Evolutionary conservation across 2,113 vertebrate genomes (phyloP), one percentile per base, ranked within the genome.

Genomic region (Callithrix jacchus): DNA sequence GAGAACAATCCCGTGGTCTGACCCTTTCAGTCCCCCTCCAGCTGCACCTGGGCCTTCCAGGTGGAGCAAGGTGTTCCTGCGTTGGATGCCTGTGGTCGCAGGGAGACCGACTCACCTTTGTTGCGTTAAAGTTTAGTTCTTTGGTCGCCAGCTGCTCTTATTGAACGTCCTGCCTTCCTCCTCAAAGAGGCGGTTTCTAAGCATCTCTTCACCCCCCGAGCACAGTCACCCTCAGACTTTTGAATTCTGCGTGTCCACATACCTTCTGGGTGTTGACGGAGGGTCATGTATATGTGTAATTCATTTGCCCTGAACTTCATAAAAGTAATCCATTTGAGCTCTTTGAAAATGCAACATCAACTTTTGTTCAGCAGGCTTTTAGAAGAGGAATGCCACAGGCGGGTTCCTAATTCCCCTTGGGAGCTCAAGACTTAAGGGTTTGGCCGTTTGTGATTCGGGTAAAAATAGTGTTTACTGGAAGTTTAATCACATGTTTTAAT

Each of bases 61-160:
- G 20, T 10, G n/a, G 12, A 5, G 71, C 4, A 61, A 66, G 6
- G 1, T 17, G 0, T 16, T 17, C 18, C 54, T 68, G 18, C 21
- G 27, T 37, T 30, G 23, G 23, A 18, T 25, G 27, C 40, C 17
- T 8, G 23, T 30, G 54, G 25, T 64, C 58, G 0, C 58, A 64
- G 58, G 58, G 32, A n/a, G 16, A 14, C 66, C 4, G 49, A 20
- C 30, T 30, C 40, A 8, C 86, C 68, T 6, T 30, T 23, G 54
- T 30, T 6, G 49, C 1, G 56, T 52, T 45, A 8, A 42, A 40
- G 54, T n/a, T 35, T 23, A 25, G 30, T 12, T 37, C 40, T 73
- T 8, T 1, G 20, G 25, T 3, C 8, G 85, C 71, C 77, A 1
- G 52, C 47, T 1, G 49, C 1, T 40, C 2, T 16, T 40, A 0